Evolutionary conservation across 2,888 invertebrate species (phyloP).

Genomic region (Acanthococcus lagerstroemiae): DNA sequence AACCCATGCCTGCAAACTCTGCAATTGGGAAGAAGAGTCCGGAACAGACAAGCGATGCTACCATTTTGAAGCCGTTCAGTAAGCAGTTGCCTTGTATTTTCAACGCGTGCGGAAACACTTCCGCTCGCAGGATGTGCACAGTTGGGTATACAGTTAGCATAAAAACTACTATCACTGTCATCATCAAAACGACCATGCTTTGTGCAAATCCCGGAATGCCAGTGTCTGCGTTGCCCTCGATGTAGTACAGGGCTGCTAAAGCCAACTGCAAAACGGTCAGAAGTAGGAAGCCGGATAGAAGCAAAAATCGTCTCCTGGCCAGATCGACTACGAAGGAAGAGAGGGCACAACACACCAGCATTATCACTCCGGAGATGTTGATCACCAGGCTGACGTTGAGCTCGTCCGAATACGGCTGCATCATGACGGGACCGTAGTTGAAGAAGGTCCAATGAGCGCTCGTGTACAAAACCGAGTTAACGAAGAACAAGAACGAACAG

Average conservation of each 20-base stretch:
- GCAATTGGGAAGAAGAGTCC: background rate
- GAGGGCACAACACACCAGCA: background rate
- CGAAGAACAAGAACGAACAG: background rate
- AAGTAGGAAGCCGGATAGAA: background rate
- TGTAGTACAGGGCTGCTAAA: background rate
- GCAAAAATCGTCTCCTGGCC: background rate
- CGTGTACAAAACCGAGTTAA: background rate
- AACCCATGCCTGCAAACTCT: background rate
- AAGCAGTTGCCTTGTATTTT: background rate
- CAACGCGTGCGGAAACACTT: background rate
- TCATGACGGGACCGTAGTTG: background rate
- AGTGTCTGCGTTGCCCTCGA: no score
- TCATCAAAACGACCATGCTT: background rate
- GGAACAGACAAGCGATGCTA: background rate
- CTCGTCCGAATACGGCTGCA: background rate
- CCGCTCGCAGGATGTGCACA: background rate
- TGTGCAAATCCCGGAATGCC: no score
- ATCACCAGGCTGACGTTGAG: background rate
- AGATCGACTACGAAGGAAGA: background rate
- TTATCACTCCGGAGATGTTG: background rate
- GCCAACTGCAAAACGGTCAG: background rate
- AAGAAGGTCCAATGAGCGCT: background rate
- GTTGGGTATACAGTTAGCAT: background rate
- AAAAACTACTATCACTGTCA: background rate
- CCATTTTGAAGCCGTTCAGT: background rate